These are phyloP conservation scores for Creontiades dilutus DNA, from an alignment of 2,888 invertebrate species.

Conservation along the genomic window DNA sequence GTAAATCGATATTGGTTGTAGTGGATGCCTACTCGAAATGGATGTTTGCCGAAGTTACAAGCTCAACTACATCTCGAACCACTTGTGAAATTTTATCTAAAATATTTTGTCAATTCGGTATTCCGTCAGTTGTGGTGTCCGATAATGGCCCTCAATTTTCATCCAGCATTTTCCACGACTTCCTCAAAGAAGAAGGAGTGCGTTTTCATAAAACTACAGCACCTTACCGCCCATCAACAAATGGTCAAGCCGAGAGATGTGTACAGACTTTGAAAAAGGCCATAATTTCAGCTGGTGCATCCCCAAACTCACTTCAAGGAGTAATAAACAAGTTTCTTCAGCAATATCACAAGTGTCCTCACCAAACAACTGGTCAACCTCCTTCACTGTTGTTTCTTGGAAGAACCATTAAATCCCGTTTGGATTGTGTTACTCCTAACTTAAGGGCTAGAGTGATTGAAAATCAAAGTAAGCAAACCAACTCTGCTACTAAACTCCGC, in stretches of 20 bases:
- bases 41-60: too few relatives aligned
- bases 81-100: too few relatives aligned
- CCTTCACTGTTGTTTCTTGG: slow-evolving; percentile 60
- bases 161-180: slow-evolving; percentile 72
- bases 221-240: not conserved
- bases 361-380: slow-evolving; percentile 61
- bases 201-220: slow-evolving; percentile 72
- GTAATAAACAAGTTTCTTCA: slow-evolving; percentile 34
- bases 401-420: slow-evolving; percentile 44
- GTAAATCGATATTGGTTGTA: too few relatives aligned
- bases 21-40: too few relatives aligned
- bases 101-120: slow-evolving; percentile 66
- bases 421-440: slow-evolving; percentile 34
- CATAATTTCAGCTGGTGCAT: slow-evolving; percentile 26
- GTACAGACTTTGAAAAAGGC: slow-evolving; percentile 68
- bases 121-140: slow-evolving; percentile 73
- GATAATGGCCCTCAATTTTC: slow-evolving; percentile 75
- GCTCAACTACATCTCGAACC: too few relatives aligned
- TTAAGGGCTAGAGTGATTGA: not conserved
- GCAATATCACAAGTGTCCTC: slow-evolving; percentile 56
- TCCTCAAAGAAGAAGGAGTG: slow-evolving; percentile 73
- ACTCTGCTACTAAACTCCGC: not conserved
- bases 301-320: slow-evolving; percentile 40
- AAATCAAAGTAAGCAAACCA: not conserved
- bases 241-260: slow-evolving; percentile 62